Evolutionary conservation across 2,797 vertebrate species (phyloP), one percentile per base, ranked within the genome.

Genomic region (Lacerta bilineata): DNA sequence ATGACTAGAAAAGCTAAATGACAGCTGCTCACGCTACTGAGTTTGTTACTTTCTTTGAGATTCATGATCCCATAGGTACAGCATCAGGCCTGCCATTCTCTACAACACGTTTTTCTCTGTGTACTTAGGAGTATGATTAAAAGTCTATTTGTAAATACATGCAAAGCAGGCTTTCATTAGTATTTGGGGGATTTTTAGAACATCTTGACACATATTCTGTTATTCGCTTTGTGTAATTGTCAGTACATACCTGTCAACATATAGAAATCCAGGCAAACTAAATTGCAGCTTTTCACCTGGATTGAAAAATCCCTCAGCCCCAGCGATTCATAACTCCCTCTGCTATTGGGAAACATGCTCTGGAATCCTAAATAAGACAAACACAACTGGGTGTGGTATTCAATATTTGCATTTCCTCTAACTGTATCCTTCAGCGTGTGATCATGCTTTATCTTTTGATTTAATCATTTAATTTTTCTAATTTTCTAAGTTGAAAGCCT

Each of bases 1-100:
- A 39, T 87, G 86, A 17, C n/a, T 79, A 64, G 36, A 36, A 50
- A 23, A 80, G 84, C 39, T 79, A 18, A 23, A 88, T 88, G 75
- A 79, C 27, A 79, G 18, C 36, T 43, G 50, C 41, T 79, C 20
- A 25, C 27, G 29, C 10, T 27, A 75, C 20, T 13, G 84, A 55
- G 64, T 80, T 50, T n/a, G 20, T 33, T 80, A 0, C 29, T 87
- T 91, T 78, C 76, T 91, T 61, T 81, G 33, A 79, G 66, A 33
- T 84, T 61, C 17, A 3, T 11, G 68, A 27, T 83, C 74, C 61
- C 61, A 68, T 43, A 68, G 74, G 72, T 68, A 55, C 15, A 39
- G 33, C n/a, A n/a, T 78, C 61, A 71, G 27, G 43, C 36, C 87
- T 80, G 66, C 77, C 10, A 1, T 88, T 0, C 79, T 82, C 84